Base-by-base conservation (phyloP, 2,888 invertebrate genomes). In the Clitarchus hookeri region DNA sequence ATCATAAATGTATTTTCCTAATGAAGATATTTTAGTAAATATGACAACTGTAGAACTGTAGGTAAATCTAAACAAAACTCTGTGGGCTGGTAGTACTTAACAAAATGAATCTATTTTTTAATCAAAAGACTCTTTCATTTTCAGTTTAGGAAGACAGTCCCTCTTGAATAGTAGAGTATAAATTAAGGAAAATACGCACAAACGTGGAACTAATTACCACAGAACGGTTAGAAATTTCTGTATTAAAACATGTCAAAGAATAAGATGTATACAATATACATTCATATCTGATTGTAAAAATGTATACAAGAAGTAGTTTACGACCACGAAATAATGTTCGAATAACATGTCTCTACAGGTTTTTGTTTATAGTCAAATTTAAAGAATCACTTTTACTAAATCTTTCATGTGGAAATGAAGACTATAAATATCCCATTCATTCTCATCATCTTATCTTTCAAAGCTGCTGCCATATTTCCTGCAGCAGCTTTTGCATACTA, bases 121-220 rank as follows among this genome's bases (percentile, higher is more conserved):
- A 36, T 36, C 36, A 36, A 36, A 36, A 36, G 1, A 3, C 4
- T 1, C 36, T 36, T 36, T 36, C 36, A 36, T 36, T 36, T 36
- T 36, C 36, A 3, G 4, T 36, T 36, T 36, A 36, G 36, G 4
- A 36, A 36, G 1, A 36, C 36, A 4, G 36, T 4, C 1, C 4
- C 36, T 3, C 36, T 4, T 36, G 36, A 36, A 12, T 82, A 82
- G 82, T 82, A 82, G 27, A 82, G 82, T 82, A 82, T 25, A 82
- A 82, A 36, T 36, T 36, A 82, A 36, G 23, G 36, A 82, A 82
- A 36, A 82, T 25, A 27, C 82, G 27, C 82, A 25, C 6, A 23
- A 82, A 27, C 82, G 36, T 36, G 82, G 36, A 27, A 82, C 82
- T 82, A 36, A 82, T 44, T 82, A 36, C 82, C 27, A 82, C 82